Evolutionary conservation across 2,797 vertebrate genomes (phyloP), one percentile per base, ranked within the genome.

Genomic region (Rousettus madagascariensis): DNA sequence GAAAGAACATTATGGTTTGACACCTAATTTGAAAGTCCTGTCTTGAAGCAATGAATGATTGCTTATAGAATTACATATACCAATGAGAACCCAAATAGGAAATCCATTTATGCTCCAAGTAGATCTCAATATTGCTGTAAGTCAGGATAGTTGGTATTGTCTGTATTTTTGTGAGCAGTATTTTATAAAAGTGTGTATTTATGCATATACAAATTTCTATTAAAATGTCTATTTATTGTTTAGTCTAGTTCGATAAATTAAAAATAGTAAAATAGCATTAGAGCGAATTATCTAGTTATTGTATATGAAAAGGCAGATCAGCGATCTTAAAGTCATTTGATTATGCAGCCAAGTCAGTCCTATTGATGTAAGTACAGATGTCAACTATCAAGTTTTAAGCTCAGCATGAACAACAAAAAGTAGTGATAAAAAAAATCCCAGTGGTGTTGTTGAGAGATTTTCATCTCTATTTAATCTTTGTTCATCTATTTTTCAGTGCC

Each of bases 401-500:
- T 79, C 72, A 78, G 17, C 15, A 28, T n/a, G 77, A 49, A 68
- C 2, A 65, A 41, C n/a, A 65, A 33, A n/a, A 24, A 30, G 13
- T 61, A 43, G 8, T 46, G 13, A 6, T 51, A 24, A 43, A 63
- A 46, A 80, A 80, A 10, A 2, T 63, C 22, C n/a, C 22, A 63
- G 0, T 69, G 13, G 6, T 75, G 8, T 41, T 63, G 28, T 10
- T 51, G 4, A 82, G 53, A 63, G 2, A 17, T 75, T 93, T 68
- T 33, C 46, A 2, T 22, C 75, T 46, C 71, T 57, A n/a, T 94
- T 9, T 57, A 71, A 84, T 95, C 10, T 90, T 0, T 24, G 6
- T 97, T 94, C 38, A 11, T 41, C 65, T 96, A 13, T 87, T n/a
- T 88, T 97, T 79, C 98, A 99, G 99, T 99, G 91, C 99, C 99